Percentiles rank a stretch among this genome's conserved stretches.
Evolutionary conservation across 2,113 vertebrate species (phyloP).

Genomic region (Caranx melampygus): DNA sequence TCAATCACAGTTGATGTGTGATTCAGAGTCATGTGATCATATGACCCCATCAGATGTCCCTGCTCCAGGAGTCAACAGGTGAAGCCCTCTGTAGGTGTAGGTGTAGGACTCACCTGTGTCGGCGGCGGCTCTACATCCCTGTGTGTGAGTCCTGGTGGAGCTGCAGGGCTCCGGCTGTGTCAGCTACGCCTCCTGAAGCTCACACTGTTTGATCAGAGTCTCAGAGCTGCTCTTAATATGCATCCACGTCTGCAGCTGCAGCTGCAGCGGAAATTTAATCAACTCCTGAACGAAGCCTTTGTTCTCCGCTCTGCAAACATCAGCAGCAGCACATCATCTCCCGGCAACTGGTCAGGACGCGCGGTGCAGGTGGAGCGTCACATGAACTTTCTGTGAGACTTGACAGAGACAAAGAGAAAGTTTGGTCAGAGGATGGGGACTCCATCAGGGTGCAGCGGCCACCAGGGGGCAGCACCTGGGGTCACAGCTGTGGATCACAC

Average conservation of each 20-base stretch:
- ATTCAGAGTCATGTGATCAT: no score
- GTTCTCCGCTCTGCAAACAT: constrained; percentile 75
- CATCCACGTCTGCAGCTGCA: not conserved
- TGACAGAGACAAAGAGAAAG: not conserved
- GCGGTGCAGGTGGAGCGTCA: constrained; percentile 11
- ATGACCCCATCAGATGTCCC: no score
- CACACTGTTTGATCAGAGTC: constrained; percentile 44
- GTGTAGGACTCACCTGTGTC: constrained; percentile 48
- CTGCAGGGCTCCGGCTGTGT: not conserved
- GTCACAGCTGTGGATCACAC: no score
- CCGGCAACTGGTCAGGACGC: constrained; percentile 67
- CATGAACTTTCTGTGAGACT: not conserved
- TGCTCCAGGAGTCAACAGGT: no score
- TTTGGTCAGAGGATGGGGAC: not conserved
- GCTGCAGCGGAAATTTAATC: constrained; percentile 80
- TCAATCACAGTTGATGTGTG: no score
- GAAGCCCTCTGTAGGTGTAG: not conserved
- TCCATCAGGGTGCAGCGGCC: not conserved
- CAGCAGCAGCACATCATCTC: constrained; percentile 68
- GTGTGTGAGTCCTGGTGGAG: not conserved
- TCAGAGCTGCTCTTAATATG: constrained; percentile 1
- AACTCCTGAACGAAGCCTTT: constrained; percentile 47
- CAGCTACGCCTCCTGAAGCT: constrained; percentile 17
- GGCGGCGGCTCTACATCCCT: constrained; percentile 37
- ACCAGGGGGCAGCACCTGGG: constrained; percentile 9